Conservation (phyloP, 2,113 vertebrate genomes). For the Bettongia penicillata region DNA sequence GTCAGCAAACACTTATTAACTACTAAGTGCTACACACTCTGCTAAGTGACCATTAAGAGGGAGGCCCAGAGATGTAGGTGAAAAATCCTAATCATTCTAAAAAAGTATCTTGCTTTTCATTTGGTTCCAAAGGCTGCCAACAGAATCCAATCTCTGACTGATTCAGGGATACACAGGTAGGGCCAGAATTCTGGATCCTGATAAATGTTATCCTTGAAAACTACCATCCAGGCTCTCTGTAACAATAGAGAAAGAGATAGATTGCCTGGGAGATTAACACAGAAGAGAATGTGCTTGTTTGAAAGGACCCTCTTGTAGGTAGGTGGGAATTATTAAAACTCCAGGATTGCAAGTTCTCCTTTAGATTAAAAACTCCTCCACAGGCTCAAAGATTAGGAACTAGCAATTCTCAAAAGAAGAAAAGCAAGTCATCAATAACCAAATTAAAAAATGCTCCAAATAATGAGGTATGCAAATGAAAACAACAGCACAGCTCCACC, state of each 20-base stretch:
- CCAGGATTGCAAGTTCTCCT: not conserved
- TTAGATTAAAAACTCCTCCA: not conserved
- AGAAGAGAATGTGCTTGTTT: not conserved
- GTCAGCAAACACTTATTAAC: not conserved
- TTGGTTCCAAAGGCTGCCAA: constrained; percentile 4
- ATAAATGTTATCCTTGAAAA: constrained; percentile 14
- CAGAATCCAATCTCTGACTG: not conserved
- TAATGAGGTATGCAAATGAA: not conserved
- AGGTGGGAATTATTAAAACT: not conserved
- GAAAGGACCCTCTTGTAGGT: not conserved
- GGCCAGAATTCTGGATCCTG: constrained; percentile 12
- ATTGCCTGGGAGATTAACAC: not conserved
- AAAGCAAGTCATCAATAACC: not conserved
- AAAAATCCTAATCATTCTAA: not conserved
- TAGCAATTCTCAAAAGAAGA: not conserved
- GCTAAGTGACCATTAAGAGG: not conserved
- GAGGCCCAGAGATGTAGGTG: not conserved
- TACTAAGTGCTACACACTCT: not conserved
- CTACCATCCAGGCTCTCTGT: not conserved
- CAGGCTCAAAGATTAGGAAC: not conserved
- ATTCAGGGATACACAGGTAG: not conserved
- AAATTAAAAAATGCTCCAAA: not conserved
- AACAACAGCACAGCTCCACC: not conserved
- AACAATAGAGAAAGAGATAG: not conserved
- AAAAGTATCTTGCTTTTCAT: not conserved